A percentile compares a stretch with the other conserved stretches of the same genome.
Evolutionary conservation across 2,113 vertebrate species (phyloP).

Genomic region (Cnemophilus loriae): DNA sequence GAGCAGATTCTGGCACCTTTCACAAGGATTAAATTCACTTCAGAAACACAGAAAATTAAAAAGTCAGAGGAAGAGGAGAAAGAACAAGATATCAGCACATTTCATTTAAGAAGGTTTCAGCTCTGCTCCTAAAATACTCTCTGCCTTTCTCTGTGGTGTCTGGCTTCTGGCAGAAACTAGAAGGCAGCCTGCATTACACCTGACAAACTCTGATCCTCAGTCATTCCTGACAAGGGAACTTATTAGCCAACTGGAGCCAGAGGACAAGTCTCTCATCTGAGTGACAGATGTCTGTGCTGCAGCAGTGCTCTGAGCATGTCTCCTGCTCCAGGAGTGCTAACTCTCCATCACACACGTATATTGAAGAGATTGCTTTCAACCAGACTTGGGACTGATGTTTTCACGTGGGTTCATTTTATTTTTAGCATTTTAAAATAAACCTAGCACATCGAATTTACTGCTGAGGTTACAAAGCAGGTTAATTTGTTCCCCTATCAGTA

Average conservation of each 20-base stretch:
- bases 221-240: not conserved
- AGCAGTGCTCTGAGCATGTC: not conserved
- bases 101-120: slow-evolving; percentile 34
- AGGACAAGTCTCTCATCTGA: not conserved
- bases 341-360: not conserved
- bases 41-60: slow-evolving; percentile 26
- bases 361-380: not conserved
- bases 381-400: not conserved
- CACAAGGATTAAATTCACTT: not conserved
- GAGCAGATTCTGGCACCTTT: not conserved
- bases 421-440: slow-evolving; percentile 26
- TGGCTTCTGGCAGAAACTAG: not conserved
- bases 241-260: not conserved
- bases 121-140: not conserved
- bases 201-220: slow-evolving; percentile 13
- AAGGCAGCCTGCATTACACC: not conserved
- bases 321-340: not conserved
- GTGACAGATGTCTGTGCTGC: not conserved
- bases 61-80: not conserved
- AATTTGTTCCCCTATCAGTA: not conserved
- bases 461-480: not conserved
- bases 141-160: not conserved
- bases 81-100: not conserved
- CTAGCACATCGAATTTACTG: not conserved
- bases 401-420: not conserved